phyloP scores from a whole-genome alignment of 2,797 vertebrate species.

The Morelia viridis region DNA sequence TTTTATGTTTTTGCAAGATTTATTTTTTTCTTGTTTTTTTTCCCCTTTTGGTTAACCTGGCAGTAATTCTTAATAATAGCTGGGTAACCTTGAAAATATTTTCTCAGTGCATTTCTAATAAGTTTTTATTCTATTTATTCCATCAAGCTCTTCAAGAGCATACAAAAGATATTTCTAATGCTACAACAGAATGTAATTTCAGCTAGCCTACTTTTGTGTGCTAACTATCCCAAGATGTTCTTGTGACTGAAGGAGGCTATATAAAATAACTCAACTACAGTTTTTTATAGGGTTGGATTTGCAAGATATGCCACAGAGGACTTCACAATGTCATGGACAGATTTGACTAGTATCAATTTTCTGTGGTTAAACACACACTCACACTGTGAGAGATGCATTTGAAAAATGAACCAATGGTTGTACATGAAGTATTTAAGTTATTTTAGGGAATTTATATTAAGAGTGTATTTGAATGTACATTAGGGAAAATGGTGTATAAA shows the following conservation, averaged over 20 bases:
- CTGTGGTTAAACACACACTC: not conserved
- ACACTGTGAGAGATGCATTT: not conserved
- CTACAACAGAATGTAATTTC: constrained; percentile 12
- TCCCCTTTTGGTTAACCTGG: not conserved
- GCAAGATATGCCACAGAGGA: not conserved
- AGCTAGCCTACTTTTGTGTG: constrained; percentile 12
- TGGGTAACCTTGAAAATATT: constrained; percentile 32
- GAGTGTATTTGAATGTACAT: not conserved
- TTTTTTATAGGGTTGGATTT: not conserved
- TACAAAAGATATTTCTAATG: constrained; percentile 6
- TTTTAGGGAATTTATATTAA: not conserved
- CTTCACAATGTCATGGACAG: not conserved
- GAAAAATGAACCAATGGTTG: not conserved
- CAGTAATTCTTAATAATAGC: constrained; percentile 2
- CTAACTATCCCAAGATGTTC: not conserved
- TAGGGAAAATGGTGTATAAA: not conserved
- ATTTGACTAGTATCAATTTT: not conserved
- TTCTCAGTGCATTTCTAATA: not conserved
- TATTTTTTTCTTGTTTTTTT: not conserved
- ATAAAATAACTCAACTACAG: not conserved
- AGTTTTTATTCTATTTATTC: constrained; percentile 34
- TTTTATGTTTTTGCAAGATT: not conserved
- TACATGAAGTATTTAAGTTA: not conserved
- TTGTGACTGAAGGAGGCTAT: not conserved
- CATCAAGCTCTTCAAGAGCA: not conserved